These are phyloP conservation scores for Pocillopora damicornis DNA, from an alignment of 64 coral and sea anemone genomes.

Conservation along the genomic window DNA sequence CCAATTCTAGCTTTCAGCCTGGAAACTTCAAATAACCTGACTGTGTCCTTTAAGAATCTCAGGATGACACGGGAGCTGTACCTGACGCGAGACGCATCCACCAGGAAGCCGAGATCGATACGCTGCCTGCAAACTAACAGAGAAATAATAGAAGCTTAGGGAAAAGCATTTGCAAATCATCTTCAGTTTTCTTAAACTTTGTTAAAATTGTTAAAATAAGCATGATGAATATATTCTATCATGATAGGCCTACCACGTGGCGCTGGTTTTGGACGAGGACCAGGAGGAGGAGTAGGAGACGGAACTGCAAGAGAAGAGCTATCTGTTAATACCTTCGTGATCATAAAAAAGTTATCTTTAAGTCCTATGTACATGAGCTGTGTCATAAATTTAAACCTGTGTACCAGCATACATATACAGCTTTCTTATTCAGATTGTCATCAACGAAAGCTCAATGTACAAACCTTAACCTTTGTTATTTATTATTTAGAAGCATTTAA, in stretches of 20 bases:
- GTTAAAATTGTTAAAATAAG: no score
- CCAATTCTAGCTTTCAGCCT: slow-evolving; percentile 16
- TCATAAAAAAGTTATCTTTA: no score
- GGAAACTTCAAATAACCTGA: slow-evolving; percentile 40
- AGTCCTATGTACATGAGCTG: no score
- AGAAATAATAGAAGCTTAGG: not conserved
- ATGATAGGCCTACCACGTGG: slow-evolving; percentile 11
- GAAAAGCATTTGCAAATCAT: not conserved
- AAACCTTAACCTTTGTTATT: no score
- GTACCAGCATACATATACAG: no score
- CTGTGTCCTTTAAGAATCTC: slow-evolving; percentile 24
- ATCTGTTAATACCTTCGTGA: not conserved
- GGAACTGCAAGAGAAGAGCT: slow-evolving; percentile 11
- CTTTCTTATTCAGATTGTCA: no score
- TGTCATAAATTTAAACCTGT: no score
- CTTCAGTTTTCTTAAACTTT: no score
- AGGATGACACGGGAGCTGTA: not conserved
- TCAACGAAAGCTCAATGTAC: no score
- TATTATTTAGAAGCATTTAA: not conserved
- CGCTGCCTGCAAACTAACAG: slow-evolving; percentile 42
- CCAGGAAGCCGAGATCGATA: slow-evolving; percentile 55
- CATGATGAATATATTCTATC: no score
- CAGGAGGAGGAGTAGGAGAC: not conserved
- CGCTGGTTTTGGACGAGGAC: not conserved
- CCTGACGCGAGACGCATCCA: slow-evolving; percentile 40